Conservation (phyloP, 2,797 vertebrate genomes). For the Coilia nasus region DNA sequence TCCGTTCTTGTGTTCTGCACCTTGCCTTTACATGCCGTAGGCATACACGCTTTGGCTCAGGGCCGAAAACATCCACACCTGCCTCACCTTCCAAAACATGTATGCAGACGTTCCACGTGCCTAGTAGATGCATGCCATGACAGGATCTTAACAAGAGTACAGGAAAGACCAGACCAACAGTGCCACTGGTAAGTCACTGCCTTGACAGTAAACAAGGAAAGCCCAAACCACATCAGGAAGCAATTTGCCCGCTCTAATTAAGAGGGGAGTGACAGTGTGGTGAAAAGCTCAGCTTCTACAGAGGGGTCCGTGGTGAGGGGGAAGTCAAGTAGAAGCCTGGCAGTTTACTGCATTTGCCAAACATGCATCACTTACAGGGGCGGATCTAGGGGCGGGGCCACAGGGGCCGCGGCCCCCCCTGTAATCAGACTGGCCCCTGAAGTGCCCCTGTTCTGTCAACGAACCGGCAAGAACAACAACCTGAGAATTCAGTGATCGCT, state of each 20-base stretch:
- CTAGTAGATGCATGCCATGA: neutral
- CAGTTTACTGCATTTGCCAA: neutral
- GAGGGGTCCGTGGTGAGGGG: neutral
- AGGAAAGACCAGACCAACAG: slow-evolving; percentile 42
- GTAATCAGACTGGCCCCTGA: too few relatives aligned
- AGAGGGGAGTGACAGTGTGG: slow-evolving; percentile 48
- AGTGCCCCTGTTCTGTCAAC: too few relatives aligned
- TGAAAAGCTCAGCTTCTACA: slow-evolving; percentile 45
- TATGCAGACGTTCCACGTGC: neutral
- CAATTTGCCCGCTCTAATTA: slow-evolving; percentile 56
- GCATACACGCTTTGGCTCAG: neutral
- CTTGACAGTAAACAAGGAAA: slow-evolving; percentile 62
- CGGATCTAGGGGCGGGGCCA: too few relatives aligned
- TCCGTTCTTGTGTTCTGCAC: neutral
- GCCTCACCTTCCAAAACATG: neutral
- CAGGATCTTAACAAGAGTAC: neutral
- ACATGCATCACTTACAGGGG: too few relatives aligned
- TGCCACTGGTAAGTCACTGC: slow-evolving; percentile 57
- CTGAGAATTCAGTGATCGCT: too few relatives aligned
- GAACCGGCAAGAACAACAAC: too few relatives aligned
- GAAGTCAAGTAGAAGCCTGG: neutral
- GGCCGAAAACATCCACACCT: neutral
- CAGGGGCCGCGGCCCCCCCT: too few relatives aligned
- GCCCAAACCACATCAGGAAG: slow-evolving; percentile 58
- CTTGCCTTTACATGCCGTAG: neutral